Evolutionary conservation across 2,888 invertebrate species (phyloP), one percentile per base, ranked within the genome.

Genomic region (Pimpla rufipes): DNA sequence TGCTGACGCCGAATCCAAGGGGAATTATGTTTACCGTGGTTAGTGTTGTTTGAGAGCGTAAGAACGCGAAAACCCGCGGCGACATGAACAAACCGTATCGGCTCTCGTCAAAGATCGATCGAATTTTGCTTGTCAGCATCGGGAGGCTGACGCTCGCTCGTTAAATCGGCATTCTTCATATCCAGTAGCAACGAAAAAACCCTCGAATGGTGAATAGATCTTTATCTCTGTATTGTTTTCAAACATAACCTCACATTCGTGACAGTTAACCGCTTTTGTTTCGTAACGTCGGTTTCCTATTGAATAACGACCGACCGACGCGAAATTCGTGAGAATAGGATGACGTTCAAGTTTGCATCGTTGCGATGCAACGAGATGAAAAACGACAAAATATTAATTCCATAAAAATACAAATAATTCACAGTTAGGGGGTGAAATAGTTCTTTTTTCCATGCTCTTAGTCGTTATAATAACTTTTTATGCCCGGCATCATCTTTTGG

Each of bases 61-160:
- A 55, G 81, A 79, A 81, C 68, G 86, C 85, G 78, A 85, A 87
- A 16, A 40, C 16, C 37, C 62, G 62, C 37, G 70, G 85, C 88
- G 88, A 88, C 83, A 91, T 90, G 90, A 90, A 90, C 87, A 90
- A 90, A 85, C 88, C 86, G 86, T 87, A 86, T 84, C 86, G 88
- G 75, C 87, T 87, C 64, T 79, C 77, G 79, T 75, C 84, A 64
- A 88, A 88, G 88, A 89, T 90, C 89, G 87, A 87, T 78, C 71
- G 3, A 55, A 13, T 40, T 79, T 75, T 79, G 45, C 71, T 77
- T 62, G 40, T 74, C 29, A 67, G 68, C 21, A 21, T 16, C 21
- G 18, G 37, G n/a, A 55, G 37, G 35, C 10, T 23, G 23, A 8
- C 16, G 16, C 21, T 59, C 18, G 29, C 21, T 42, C 57, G 40